Evolutionary conservation across 1,140 invertebrate genomes (phyloP).

Genomic region (Macrobrachium rosenbergii): DNA sequence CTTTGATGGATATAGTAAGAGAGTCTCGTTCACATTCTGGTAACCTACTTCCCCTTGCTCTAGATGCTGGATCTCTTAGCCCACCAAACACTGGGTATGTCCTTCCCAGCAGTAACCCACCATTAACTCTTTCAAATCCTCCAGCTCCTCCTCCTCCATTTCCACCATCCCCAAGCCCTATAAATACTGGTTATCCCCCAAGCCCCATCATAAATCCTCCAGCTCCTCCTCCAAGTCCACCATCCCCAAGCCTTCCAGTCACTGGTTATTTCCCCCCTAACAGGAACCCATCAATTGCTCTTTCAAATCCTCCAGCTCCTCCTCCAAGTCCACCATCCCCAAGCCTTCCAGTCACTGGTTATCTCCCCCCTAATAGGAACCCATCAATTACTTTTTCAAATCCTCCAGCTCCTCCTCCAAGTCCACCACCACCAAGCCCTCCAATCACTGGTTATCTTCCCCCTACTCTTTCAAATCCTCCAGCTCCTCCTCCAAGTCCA

Average conservation of each 20-base stretch:
- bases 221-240: not conserved
- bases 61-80: not conserved
- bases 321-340: not conserved
- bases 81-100: not conserved
- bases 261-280: not conserved
- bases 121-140: not conserved
- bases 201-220: not conserved
- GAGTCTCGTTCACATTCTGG: not conserved
- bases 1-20: slow-evolving; percentile 37
- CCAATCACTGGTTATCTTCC: slow-evolving; percentile 1
- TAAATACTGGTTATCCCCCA: not conserved
- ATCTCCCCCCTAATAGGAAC: not conserved
- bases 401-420: not conserved
- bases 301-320: not conserved
- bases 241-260: not conserved
- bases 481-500: not conserved
- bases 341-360: not conserved
- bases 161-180: not conserved
- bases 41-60: not conserved
- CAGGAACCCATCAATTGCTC: not conserved
- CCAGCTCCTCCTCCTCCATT: slow-evolving; percentile 18
- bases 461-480: not conserved
- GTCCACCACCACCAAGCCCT: not conserved
- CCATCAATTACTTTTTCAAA: not conserved
- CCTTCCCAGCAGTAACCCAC: not conserved